Evolutionary conservation across 2,888 invertebrate species (phyloP), one percentile per base, ranked within the genome.

Genomic region (Hirtodrosophila confusa): DNA sequence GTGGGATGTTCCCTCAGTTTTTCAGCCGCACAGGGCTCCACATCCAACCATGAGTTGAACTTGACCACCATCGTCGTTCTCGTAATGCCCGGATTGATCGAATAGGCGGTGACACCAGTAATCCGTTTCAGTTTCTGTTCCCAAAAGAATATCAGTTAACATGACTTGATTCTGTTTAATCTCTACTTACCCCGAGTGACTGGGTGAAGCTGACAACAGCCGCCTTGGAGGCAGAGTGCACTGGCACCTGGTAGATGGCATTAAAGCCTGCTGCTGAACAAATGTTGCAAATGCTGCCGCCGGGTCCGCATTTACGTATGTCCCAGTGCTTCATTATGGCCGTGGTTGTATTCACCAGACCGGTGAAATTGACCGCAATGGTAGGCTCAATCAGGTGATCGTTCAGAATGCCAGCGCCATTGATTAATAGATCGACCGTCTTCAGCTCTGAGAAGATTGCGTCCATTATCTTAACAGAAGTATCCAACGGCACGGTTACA

Each of bases 321-420:
- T 91, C 89, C 92, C 92, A 92, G 65, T 90, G 90, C 3, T 90
- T 85, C 69, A 92, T 66, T 1, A 88, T 91, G 61, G 88, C 89
- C 5, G 90, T 76, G 1, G 80, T 84, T n/a, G 86, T 86, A 31
- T 89, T 89, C 9, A 89, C 89, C 55, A 89, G 57, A 0, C 89
- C 89, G 0, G 80, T 77, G 17, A 90, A 79, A 41, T 89, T 89
- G 0, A 88, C 65, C 1, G 82, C 78, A 35, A 89, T 82, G 5
- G 84, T 83, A 8, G 75, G 73, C 33, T 89, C 88, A 36, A 89
- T 82, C 56, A 88, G 75, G 47, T 82, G 65, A 29, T 89, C 89
- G 27, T 87, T 80, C 9, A 86, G 64, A 27, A 90, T 76, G 2
- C 89, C 89, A 36, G 88, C 80, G 7, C 88, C 89, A 53, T 90